Evolutionary conservation across 2,113 vertebrate genomes (phyloP), one percentile per base, ranked within the genome.

Genomic region (Forbesichthys papilliferus): DNA sequence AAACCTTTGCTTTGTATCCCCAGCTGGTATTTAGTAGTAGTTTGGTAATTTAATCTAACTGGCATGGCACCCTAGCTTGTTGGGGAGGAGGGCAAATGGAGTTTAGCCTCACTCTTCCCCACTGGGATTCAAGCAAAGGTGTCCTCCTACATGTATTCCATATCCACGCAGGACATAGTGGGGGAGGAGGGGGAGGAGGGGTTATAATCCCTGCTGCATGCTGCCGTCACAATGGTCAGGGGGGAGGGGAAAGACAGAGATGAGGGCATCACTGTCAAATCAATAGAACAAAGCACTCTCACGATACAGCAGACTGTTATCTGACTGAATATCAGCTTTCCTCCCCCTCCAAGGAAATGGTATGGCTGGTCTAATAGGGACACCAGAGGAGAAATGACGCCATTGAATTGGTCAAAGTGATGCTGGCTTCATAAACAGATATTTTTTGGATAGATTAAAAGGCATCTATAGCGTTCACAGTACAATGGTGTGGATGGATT

Each of bases 21-120:
- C 73, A 77, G 80, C 63, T 34, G 9, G 85, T 80, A 82, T 84
- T 80, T 79, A 61, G n/a, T n/a, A n/a, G n/a, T n/a, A n/a, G n/a
- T n/a, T n/a, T n/a, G n/a, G n/a, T n/a, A n/a, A n/a, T n/a, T 86
- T 84, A 84, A 87, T 86, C 83, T 87, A 79, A 79, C 83, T 71
- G n/a, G 67, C 75, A 36, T 61, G 48, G 68, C 73, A 65, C 4
- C 36, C 36, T 8, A 42, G 36, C 36, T 42, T 33, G 36, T 47
- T 11, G 48, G 64, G 71, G 64, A 64, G 73, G 47, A 64, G 85
- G 64, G 73, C 73, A 84, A 83, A 88, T 84, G 86, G 81, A 84
- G 80, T 86, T 89, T 85, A 86, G 82, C 85, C 82, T 66, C 80
- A 61, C 47, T 81, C 79, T 88, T 89, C 83, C 88, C 78, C 68